Percentiles rank a stretch among this genome's conserved stretches.
Conservation (phyloP, 2,888 invertebrate genomes). For the Drosophila flavopinicola region DNA sequence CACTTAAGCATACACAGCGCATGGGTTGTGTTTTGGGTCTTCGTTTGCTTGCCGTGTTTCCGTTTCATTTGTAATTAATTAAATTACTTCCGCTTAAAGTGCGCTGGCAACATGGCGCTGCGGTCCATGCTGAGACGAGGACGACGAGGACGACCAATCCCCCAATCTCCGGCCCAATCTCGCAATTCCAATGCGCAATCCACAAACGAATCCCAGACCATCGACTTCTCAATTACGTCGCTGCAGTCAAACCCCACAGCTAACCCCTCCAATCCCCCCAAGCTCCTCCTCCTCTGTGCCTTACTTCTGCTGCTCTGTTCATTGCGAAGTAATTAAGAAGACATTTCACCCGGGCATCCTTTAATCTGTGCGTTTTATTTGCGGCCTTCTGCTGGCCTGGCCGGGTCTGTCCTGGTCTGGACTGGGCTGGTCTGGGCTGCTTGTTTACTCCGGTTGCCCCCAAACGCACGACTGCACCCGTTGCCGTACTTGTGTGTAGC, state of each 20-base stretch:
- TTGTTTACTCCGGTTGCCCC: conserved; percentile 47
- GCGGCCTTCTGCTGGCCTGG: conserved; percentile 37
- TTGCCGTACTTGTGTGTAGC: conserved; percentile 14
- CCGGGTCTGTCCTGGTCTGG: no score
- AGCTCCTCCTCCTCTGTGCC: background rate
- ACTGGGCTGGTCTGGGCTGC: background rate
- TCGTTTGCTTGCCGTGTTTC: conserved; percentile 63
- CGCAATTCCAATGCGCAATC: conserved; percentile 11
- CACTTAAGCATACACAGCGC: background rate
- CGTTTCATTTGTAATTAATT: conserved; percentile 82
- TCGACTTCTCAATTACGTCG: conserved; percentile 73
- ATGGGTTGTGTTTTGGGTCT: conserved; percentile 11
- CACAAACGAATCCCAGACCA: conserved; percentile 40
- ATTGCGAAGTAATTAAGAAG: conserved; percentile 81
- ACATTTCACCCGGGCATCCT: conserved; percentile 81
- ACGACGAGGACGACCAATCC: conserved; percentile 10
- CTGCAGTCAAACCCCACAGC: conserved; percentile 29
- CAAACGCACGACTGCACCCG: conserved; percentile 50
- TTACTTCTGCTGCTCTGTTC: conserved; percentile 37
- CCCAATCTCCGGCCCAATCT: conserved; percentile 28
- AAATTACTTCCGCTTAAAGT: conserved; percentile 81
- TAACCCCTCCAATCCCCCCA: no score
- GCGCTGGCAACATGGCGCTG: conserved; percentile 49
- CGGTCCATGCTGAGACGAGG: conserved; percentile 48
- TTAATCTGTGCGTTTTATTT: conserved; percentile 81